Percentiles rank a stretch among this genome's conserved stretches.
Conservation (phyloP, 2,113 vertebrate species). For the Neotoma lepida region DNA sequence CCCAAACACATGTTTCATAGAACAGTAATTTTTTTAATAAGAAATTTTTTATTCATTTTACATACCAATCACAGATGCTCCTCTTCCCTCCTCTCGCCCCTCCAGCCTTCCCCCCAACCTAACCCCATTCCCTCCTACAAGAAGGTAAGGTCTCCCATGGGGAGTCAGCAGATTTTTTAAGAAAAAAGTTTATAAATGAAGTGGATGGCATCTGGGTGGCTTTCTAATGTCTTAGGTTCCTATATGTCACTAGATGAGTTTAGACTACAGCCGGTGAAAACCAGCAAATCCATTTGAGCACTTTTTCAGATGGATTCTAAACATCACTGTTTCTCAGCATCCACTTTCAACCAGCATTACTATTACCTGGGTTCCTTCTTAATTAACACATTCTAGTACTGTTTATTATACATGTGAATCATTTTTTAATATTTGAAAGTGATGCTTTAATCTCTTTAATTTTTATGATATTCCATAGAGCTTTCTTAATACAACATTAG, state of each 20-base stretch:
- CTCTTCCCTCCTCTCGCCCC: no score
- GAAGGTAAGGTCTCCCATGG: no score
- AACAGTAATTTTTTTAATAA: neutral
- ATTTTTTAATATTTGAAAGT: slow-evolving; percentile 38
- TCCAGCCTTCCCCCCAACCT: no score
- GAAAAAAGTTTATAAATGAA: slow-evolving; percentile 4
- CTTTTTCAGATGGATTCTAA: neutral
- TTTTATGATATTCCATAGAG: neutral
- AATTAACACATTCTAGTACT: neutral
- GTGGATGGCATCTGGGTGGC: neutral
- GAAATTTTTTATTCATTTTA: neutral
- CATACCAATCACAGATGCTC: no score
- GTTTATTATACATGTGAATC: neutral
- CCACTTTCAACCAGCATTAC: neutral
- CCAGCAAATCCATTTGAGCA: neutral
- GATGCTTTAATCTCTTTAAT: neutral
- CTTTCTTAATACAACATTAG: slow-evolving; percentile 12
- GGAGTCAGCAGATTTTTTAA: no score
- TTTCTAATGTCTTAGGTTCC: neutral
- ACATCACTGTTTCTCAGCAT: neutral
- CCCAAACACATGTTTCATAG: neutral
- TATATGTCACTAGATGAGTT: neutral
- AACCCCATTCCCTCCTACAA: no score
- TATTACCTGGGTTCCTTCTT: neutral
- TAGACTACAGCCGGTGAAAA: neutral